phyloP scores from a whole-genome alignment of 1,140 invertebrate species.

The Dreissena rostriformis region DNA sequence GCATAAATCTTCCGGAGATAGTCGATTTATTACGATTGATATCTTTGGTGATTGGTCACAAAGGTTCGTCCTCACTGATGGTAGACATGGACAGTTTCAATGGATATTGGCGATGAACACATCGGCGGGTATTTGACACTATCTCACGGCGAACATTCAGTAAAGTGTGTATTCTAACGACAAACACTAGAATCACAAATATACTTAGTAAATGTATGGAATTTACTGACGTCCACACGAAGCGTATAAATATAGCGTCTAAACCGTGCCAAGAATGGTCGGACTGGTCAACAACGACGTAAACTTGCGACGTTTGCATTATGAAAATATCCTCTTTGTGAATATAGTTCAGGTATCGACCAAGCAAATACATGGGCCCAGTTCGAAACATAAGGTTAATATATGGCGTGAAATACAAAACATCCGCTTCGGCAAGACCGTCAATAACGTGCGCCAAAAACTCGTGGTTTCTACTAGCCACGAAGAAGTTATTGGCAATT shows the following conservation, averaged over 20 bases:
- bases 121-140: too few relatives aligned
- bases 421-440: constrained; percentile 36
- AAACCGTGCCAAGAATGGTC: constrained; percentile 32
- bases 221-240: constrained; percentile 33
- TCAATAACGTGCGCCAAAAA: constrained; percentile 50
- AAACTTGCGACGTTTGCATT: constrained; percentile 25
- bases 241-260: constrained; percentile 30
- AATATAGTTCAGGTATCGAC: constrained; percentile 46
- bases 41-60: not conserved
- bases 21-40: too few relatives aligned
- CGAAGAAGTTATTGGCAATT: constrained; percentile 48
- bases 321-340: constrained; percentile 48
- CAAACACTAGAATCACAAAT: constrained; percentile 37
- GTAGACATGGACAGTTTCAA: not conserved
- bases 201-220: constrained; percentile 39
- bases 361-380: constrained; percentile 50
- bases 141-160: not conserved
- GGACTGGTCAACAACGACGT: constrained; percentile 12
- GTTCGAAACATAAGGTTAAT: constrained; percentile 50
- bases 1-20: too few relatives aligned
- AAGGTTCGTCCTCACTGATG: constrained; percentile 30
- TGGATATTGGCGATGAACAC: too few relatives aligned
- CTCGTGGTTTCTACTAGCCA: constrained; percentile 26
- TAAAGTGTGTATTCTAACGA: constrained; percentile 39
- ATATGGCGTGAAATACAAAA: constrained; percentile 50